Evolutionary conservation across 2,113 vertebrate genomes (phyloP), one percentile per base, ranked within the genome.

Genomic region (Corvus cornix): DNA sequence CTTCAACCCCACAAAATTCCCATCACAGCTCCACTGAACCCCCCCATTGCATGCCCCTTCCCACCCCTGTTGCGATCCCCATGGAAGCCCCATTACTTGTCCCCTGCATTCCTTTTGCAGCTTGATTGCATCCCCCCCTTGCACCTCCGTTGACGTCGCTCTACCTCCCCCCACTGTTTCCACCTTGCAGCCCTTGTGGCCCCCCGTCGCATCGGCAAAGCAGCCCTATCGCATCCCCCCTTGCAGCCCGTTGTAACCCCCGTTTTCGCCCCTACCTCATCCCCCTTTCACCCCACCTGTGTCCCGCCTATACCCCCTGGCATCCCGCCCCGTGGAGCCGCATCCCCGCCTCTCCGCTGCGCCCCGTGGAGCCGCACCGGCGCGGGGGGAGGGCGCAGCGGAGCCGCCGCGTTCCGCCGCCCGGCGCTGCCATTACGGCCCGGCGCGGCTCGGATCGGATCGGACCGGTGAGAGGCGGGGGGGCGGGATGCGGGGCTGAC

Each of bases 331-430:
- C 62, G 51, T 55, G 51, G 49, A 70, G 35, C 80, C 53, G 63
- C 93, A 56, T 85, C 94, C 28, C 79, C 78, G 83, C 93, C 78
- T 53, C 72, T 21, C 58, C 48, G 63, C 83, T 43, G 87, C 84
- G 84, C 90, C 81, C 69, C 62, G 77, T 22, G 91, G 74, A 63
- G 51, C 80, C 85, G 86, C 80, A 84, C 88, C 63, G 81, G 67
- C 63, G 33, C n/a, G 28, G 53, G 66, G 37, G 66, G 55, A 62
- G 81, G 74, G 73, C 37, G 39, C 81, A 49, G 14, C 67, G 89
- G 73, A 81, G 86, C 73, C 48, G 59, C 59, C 73, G 67, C 73
- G n/a, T 78, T 78, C 41, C 77, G 16, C 74, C 43, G 39, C 70
- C 69, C 80, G 19, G 49, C 55, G 80, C 88, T 91, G 92, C 89